Conservation (phyloP, 2,797 vertebrate genomes). For the Erpetoichthys calabaricus region DNA sequence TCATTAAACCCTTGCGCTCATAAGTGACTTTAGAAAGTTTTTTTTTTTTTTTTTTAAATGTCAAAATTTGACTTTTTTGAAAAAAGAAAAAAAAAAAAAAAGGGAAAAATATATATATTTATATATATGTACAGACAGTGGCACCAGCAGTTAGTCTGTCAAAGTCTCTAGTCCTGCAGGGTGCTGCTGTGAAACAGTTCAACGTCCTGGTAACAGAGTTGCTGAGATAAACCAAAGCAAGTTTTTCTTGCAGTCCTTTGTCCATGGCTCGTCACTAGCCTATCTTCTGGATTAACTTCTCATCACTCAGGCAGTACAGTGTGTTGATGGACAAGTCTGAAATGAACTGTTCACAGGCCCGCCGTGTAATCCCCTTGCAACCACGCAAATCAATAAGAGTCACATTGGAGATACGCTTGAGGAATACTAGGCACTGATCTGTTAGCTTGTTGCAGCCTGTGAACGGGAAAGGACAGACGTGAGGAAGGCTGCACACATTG, state of each 20-base stretch:
- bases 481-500: background rate
- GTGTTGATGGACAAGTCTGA: slow-evolving; percentile 91
- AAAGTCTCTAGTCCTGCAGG: background rate
- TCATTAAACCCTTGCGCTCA: too few species aligned
- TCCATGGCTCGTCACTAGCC: slow-evolving; percentile 46
- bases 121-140: background rate
- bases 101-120: slow-evolving; percentile 8
- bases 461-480: slow-evolving; percentile 1
- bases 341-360: slow-evolving; percentile 92
- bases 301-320: slow-evolving; percentile 94
- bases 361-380: slow-evolving; percentile 82
- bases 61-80: too few species aligned
- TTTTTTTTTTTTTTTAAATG: too few species aligned
- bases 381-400: slow-evolving; percentile 81
- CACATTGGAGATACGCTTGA: slow-evolving; percentile 80
- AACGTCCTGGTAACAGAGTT: too few species aligned
- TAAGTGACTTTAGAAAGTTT: too few species aligned
- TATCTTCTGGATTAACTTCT: slow-evolving; percentile 96
- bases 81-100: too few species aligned
- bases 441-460: slow-evolving; percentile 91
- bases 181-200: background rate
- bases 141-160: background rate
- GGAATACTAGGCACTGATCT: slow-evolving; percentile 76
- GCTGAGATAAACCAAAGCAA: too few species aligned
- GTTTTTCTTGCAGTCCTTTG: too few species aligned